phyloP scores from a whole-genome alignment of 2,113 vertebrate genomes.

The Notarius quadriscutis region DNA sequence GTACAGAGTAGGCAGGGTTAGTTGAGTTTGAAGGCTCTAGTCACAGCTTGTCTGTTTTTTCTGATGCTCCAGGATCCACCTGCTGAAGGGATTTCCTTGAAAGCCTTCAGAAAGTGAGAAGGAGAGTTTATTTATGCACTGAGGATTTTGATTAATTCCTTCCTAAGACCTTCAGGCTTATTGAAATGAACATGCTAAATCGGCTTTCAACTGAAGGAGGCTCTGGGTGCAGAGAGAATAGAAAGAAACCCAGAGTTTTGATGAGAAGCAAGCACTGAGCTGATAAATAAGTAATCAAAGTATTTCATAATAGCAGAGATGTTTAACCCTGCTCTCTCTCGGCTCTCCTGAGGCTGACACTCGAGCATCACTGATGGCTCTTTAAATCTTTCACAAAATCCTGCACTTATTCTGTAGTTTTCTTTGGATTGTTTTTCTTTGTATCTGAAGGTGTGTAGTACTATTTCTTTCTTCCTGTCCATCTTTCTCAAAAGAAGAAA shows the following conservation, averaged over 20 bases:
- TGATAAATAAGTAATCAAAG: slow-evolving; percentile 48
- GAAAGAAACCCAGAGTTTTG: slow-evolving; percentile 18
- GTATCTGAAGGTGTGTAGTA: too few species aligned
- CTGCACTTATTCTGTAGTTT: background rate
- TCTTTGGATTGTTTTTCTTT: background rate
- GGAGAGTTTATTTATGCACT: slow-evolving; percentile 39
- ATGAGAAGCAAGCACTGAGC: slow-evolving; percentile 30
- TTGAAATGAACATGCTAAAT: slow-evolving; percentile 42
- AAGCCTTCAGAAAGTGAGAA: slow-evolving; percentile 40
- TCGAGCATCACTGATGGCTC: background rate
- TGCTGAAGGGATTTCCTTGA: slow-evolving; percentile 37
- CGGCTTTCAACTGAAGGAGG: slow-evolving; percentile 35
- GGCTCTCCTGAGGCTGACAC: slow-evolving; percentile 3
- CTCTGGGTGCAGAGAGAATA: slow-evolving; percentile 30
- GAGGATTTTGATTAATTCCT: slow-evolving; percentile 47
- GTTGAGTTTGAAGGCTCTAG: background rate
- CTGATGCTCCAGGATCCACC: background rate
- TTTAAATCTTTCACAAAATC: background rate
- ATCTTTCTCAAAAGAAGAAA: background rate
- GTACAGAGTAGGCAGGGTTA: slow-evolving; percentile 1
- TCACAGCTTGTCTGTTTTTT: background rate
- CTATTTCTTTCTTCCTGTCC: too few species aligned
- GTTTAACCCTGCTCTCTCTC: slow-evolving; percentile 30
- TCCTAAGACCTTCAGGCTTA: slow-evolving; percentile 41
- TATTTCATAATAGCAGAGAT: slow-evolving; percentile 28